These are phyloP conservation scores for Priocnemis perturbator DNA, from an alignment of 2,888 invertebrate species.

Conservation along the genomic window DNA sequence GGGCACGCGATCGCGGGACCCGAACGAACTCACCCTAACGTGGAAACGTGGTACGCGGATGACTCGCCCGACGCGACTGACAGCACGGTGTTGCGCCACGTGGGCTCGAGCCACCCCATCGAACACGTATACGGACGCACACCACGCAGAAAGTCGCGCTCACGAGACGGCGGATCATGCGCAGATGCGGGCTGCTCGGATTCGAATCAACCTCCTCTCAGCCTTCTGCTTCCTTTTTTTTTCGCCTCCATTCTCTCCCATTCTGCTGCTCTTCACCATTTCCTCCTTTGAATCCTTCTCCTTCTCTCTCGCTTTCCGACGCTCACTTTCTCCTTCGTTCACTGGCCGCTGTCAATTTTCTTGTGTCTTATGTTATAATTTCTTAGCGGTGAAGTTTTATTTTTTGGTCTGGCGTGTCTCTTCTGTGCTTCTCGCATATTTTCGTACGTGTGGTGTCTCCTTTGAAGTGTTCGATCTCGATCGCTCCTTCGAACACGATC, in stretches of 20 bases:
- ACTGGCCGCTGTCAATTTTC: background rate
- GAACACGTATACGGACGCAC: conserved; percentile 34
- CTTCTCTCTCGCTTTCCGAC: background rate
- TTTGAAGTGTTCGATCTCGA: too few species aligned
- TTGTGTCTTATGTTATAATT: too few species aligned
- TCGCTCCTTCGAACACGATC: too few species aligned
- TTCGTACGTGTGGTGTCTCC: too few species aligned
- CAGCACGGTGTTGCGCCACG: conserved; percentile 71
- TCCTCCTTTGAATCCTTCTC: background rate
- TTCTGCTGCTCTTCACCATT: conserved; percentile 20
- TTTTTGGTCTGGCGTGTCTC: too few species aligned
- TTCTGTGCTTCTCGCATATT: too few species aligned
- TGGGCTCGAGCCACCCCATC: conserved; percentile 64
- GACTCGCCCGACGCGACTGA: conserved; percentile 70
- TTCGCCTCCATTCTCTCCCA: too few species aligned
- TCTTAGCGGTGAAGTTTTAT: too few species aligned
- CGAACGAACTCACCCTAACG: conserved; percentile 14
- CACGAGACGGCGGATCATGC: conserved; percentile 48
- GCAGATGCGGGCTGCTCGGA: conserved; percentile 35
- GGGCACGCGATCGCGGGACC: background rate
- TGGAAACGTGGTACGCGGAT: conserved; percentile 57
- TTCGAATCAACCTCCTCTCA: conserved; percentile 40
- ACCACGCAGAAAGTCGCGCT: conserved; percentile 21
- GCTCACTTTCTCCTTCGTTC: too few species aligned
- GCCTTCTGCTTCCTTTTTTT: too few species aligned